Base-by-base conservation (phyloP, 2,113 vertebrate species). In the Pitta sordida region DNA sequence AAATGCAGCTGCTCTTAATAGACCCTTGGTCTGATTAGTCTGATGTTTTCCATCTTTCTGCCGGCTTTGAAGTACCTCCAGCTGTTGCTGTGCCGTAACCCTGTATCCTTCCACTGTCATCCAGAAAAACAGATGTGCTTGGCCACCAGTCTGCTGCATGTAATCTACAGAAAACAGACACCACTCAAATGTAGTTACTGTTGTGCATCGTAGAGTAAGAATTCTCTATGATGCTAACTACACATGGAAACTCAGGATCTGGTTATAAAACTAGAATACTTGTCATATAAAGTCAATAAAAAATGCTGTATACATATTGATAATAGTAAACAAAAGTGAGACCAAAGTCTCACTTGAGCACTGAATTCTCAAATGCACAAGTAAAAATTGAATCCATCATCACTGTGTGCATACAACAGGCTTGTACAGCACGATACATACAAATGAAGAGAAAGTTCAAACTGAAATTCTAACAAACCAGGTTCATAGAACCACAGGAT, bases 91-190 rank as follows among this genome's bases (percentile, higher is more conserved):
- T 5, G 99, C 99, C 0, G 99, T 99, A 93, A 99, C 99, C 93
- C 99, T 98, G 98, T 99, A 99, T 48, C 99, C 99, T 97, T 99
- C 99, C 91, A 99, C 99, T 13, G 99, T 99, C 97, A 99, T 98
- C 99, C 99, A 99, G 97, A 99, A 99, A 97, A 99, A 99, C 82
- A 99, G 98, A 97, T 99, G 99, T 14, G 99, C 99, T 96, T 99
- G 99, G 65, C 99, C 99, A 77, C 99, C 99, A 53, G 98, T 99
- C 77, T 98, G 98, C 97, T 99, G 99, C 99, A 99, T 99, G 96
- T 99, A 99, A 98, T 99, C 99, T 99, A 94, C 24, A 74, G 30
- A 88, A 92, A 89, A 84, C 20, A 88, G 19, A n/a, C 56, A 88
- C 19, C 84, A 91, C 20, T 13, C 5, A 39, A 76, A 6, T 11